phyloP scores from a whole-genome alignment of 2,113 vertebrate genomes.

The Rhabdomys dilectus region DNA sequence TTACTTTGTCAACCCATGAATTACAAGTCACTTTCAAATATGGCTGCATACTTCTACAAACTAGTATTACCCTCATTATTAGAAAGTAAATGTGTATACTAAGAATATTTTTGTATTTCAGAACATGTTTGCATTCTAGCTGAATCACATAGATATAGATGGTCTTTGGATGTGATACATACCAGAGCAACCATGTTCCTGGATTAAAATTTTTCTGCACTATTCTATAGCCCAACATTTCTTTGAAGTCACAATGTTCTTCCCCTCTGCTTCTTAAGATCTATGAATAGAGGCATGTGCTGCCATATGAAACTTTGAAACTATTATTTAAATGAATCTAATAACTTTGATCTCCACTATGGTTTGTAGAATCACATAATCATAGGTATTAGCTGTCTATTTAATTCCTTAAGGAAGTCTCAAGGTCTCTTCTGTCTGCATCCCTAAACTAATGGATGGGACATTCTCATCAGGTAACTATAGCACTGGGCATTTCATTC shows the following conservation, averaged over 20 bases:
- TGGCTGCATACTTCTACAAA: no score
- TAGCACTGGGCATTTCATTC: constrained; percentile 50
- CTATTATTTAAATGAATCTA: background rate
- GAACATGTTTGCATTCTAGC: no score
- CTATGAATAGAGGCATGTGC: background rate
- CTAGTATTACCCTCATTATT: no score
- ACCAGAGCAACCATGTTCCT: no score
- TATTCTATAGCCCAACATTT: background rate
- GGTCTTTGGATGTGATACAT: no score
- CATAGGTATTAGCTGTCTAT: background rate
- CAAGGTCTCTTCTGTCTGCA: background rate
- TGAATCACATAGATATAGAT: no score
- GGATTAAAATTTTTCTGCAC: no score
- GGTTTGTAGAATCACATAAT: background rate
- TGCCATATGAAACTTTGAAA: background rate
- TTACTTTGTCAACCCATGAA: no score
- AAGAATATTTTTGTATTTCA: no score
- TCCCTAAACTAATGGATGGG: constrained; percentile 29
- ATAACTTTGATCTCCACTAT: background rate
- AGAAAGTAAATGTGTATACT: no score
- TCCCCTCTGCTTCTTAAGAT: background rate
- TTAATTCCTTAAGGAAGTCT: background rate
- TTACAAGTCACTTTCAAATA: no score
- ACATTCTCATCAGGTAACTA: background rate
- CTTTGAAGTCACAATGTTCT: background rate